These are phyloP conservation scores for Lepidothrix coronata DNA, from an alignment of 2,113 vertebrate species.

Conservation along the genomic window DNA sequence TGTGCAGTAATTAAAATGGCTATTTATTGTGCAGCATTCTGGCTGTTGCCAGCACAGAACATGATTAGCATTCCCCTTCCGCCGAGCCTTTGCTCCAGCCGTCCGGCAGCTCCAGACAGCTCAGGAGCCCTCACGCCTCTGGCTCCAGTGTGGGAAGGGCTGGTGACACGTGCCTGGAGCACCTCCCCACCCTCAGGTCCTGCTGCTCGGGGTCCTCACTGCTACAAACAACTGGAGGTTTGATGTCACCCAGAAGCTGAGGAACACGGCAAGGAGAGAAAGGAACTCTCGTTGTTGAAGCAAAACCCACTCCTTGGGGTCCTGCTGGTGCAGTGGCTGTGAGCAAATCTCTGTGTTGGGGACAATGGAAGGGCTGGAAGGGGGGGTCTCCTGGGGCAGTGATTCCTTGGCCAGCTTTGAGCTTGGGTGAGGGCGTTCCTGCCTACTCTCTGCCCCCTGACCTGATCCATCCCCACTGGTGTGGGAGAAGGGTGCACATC, in stretches of 20 bases:
- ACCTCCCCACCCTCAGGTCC: rapidly evolving
- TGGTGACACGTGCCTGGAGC: rapidly evolving
- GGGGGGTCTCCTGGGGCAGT: no score
- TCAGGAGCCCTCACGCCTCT: rapidly evolving
- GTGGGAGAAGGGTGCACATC: neutral
- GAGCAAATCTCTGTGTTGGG: neutral
- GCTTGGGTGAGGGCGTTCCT: neutral
- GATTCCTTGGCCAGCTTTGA: neutral
- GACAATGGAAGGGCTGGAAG: neutral
- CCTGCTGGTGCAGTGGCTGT: rapidly evolving
- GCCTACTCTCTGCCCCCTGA: neutral
- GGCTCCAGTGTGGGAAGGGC: rapidly evolving
- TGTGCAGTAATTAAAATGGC: constrained; percentile 61
- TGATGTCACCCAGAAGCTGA: rapidly evolving
- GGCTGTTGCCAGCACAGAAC: neutral
- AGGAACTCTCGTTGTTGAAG: neutral
- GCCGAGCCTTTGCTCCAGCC: neutral
- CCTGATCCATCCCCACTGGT: neutral
- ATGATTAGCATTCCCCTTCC: neutral
- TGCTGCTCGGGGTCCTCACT: rapidly evolving
- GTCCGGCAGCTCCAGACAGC: neutral
- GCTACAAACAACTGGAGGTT: rapidly evolving
- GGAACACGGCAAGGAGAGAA: rapidly evolving
- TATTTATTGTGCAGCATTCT: constrained; percentile 36
- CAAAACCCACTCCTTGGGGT: neutral